Base-by-base conservation (phyloP, 2,888 invertebrate species). In the Ormia ochracea region DNA sequence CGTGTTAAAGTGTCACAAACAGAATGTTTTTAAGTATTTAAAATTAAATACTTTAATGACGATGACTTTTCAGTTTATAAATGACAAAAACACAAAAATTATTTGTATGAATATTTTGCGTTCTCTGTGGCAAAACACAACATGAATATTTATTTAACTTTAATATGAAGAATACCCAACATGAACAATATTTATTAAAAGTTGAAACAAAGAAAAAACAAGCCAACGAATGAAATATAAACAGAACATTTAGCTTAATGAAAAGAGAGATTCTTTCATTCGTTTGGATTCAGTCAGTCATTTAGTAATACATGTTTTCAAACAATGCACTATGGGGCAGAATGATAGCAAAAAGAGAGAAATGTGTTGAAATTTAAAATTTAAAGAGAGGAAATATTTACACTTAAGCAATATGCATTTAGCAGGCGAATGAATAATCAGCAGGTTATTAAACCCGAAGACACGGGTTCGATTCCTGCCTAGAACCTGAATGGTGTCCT, bases 31-130 rank as follows among this genome's bases (percentile, higher is more conserved):
- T 21, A 43, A 63, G 54, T 63, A 56, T 56, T 56, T 65, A 56
- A 58, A 65, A 56, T 19, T 43, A 74, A 74, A 74, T 74, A 74
- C 48, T 66, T 66, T 66, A 74, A 76, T 76, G 54, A 54, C 66
- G 48, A 80, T 75, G 76, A 56, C 61, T 59, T 80, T 75, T 66
- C 70, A 61, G 59, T 69, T 75, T 75, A 28, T 63, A 14, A 69
- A 61, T 61, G 74, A 69, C 75, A 75, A 21, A 52, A 75, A 59
- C 66, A 73, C 23, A 43, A 66, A n/a, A 73, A 66, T 72, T 45
- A 78, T 74, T 74, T 78, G 17, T 59, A 63, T 58, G 43, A 36
- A 56, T 23, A n/a, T 38, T 1, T 36, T 38, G n/a, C 36, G 14
- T 17, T 41, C 41, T 17, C 19, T 41, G 10, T 43, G 54, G 31